Percentiles rank a stretch among this genome's conserved stretches.
Evolutionary conservation across 35 echinoderm and acorn worm genomes (phyloP).

Genomic region (Heliocidaris tuberculata): DNA sequence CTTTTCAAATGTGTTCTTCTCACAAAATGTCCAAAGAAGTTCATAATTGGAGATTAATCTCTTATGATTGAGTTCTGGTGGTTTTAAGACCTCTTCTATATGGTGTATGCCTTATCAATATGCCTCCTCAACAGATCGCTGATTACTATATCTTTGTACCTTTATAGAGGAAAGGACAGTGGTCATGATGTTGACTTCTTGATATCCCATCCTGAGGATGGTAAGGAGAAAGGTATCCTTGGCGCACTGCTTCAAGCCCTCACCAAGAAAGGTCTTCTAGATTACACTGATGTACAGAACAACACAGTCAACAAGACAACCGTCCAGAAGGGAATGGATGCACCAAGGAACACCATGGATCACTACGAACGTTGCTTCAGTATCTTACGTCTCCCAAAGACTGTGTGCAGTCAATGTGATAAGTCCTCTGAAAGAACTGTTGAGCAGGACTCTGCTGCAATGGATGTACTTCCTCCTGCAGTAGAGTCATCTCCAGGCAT

Average conservation of each 20-base stretch:
- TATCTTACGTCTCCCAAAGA: constrained; percentile 78
- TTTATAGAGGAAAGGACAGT: constrained; percentile 73
- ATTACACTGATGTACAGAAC: constrained; percentile 76
- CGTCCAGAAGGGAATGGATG: constrained; percentile 13
- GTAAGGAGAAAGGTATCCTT: constrained; percentile 76
- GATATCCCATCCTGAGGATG: constrained; percentile 92
- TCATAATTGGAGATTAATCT: too few species aligned
- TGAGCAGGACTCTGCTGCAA: background rate
- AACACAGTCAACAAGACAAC: constrained; percentile 50
- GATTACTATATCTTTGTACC: background rate
- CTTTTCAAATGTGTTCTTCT: too few species aligned
- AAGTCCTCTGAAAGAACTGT: background rate
- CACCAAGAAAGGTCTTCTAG: constrained; percentile 41
- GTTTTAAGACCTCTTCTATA: background rate
- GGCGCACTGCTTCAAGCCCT: constrained; percentile 66
- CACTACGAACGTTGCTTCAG: constrained; percentile 93
- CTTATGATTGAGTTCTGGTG: too few species aligned
- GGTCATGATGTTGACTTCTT: constrained; percentile 97
- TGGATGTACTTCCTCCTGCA: background rate
- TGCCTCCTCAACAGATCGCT: background rate
- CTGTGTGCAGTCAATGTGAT: background rate
- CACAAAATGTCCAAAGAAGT: too few species aligned
- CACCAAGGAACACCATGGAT: constrained; percentile 64
- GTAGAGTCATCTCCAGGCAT: background rate
- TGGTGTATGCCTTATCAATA: background rate